phyloP scores from a whole-genome alignment of 2,888 invertebrate genomes.

The Tiliacea citrago region DNA sequence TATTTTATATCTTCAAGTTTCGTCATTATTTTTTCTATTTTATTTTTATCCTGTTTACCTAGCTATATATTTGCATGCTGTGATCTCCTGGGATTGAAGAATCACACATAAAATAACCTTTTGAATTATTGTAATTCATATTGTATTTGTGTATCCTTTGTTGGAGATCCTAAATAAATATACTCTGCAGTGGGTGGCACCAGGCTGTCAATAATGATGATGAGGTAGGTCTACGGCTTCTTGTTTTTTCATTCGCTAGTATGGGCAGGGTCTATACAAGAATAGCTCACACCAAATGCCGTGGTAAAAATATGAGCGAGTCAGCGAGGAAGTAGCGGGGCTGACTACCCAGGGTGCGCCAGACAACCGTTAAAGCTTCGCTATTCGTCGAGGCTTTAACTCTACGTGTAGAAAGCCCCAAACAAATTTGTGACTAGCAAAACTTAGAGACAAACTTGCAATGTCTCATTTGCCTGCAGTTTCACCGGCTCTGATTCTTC shows the following conservation, averaged over 20 bases:
- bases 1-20: too few relatives aligned
- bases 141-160: too few relatives aligned
- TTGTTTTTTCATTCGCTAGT: neutral
- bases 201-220: too few relatives aligned
- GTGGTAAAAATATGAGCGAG: neutral
- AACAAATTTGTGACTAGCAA: constrained; percentile 1
- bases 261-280: neutral
- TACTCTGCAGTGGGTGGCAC: too few relatives aligned
- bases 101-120: too few relatives aligned
- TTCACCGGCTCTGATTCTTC: neutral
- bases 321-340: neutral
- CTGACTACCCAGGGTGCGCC: neutral
- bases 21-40: too few relatives aligned
- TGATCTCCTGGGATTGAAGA: too few relatives aligned
- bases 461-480: constrained; percentile 22
- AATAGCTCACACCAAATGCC: neutral
- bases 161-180: too few relatives aligned
- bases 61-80: too few relatives aligned
- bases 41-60: too few relatives aligned
- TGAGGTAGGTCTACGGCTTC: too few relatives aligned
- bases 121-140: too few relatives aligned
- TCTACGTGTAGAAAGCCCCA: neutral
- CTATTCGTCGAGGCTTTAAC: neutral
- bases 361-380: neutral
- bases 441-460: constrained; percentile 12